Evolutionary conservation across 2,888 invertebrate genomes (phyloP).

Genomic region (Sinhomidia bicolor): DNA sequence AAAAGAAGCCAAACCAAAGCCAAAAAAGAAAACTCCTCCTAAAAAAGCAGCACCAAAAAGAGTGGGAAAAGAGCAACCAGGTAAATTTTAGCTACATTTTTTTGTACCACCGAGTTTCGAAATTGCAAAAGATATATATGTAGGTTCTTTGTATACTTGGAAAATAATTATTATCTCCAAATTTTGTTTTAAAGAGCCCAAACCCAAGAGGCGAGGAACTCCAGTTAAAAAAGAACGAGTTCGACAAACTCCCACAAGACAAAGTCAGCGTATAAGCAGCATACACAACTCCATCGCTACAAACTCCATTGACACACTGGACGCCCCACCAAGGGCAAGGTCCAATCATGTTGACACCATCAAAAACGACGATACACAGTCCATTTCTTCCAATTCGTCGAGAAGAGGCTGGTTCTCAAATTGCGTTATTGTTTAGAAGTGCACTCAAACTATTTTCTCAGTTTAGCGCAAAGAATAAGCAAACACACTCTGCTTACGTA

Average conservation of each 20-base stretch:
- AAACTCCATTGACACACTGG: constrained; percentile 63
- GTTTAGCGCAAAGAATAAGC: constrained; percentile 3
- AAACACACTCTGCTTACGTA: background rate
- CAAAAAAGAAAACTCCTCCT: constrained; percentile 48
- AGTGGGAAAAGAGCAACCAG: constrained; percentile 67
- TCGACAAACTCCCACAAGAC: constrained; percentile 67
- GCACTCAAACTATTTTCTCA: background rate
- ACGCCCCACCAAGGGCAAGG: constrained; percentile 41
- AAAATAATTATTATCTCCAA: background rate
- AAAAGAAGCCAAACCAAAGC: constrained; percentile 41
- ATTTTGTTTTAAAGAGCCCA: background rate
- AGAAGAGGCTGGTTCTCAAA: constrained; percentile 76
- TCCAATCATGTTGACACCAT: constrained; percentile 57
- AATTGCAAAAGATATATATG: no score
- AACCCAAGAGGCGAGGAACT: constrained; percentile 47
- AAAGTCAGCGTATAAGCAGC: constrained; percentile 65
- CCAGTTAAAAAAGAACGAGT: constrained; percentile 39
- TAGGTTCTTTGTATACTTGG: no score
- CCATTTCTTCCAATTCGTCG: constrained; percentile 66
- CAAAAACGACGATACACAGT: constrained; percentile 50
- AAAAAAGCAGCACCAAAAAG: constrained; percentile 63
- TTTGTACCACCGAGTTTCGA: no score
- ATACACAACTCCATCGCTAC: constrained; percentile 39
- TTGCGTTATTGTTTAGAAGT: constrained; percentile 71
- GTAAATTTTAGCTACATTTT: no score